Evolutionary conservation across 2,888 invertebrate genomes (phyloP).

Genomic region (Morinoia aosen): DNA sequence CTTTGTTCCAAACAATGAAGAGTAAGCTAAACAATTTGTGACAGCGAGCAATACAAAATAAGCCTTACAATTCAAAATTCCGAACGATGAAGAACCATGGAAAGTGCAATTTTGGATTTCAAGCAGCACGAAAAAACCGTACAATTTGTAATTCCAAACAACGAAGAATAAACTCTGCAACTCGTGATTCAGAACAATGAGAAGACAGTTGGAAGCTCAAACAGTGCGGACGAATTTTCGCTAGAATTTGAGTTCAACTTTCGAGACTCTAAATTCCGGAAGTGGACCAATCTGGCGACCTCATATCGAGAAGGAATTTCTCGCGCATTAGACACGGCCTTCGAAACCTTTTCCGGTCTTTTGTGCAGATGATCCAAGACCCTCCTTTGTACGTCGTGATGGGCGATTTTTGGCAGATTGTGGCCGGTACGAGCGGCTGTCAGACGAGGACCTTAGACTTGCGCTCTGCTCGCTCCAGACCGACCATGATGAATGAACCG

Average conservation of each 20-base stretch:
- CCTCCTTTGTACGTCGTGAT: slow-evolving; percentile 25
- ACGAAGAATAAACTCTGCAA: not conserved
- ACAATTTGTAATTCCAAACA: not conserved
- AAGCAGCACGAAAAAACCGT: not conserved
- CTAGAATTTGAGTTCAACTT: not conserved
- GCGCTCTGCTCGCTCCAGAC: not conserved
- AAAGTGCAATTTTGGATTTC: no score
- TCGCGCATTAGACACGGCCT: slow-evolving; percentile 36
- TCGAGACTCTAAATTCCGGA: not conserved
- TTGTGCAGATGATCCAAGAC: slow-evolving; percentile 35
- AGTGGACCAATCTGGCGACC: slow-evolving; percentile 32
- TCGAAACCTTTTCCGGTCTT: slow-evolving; percentile 43
- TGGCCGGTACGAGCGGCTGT: slow-evolving; percentile 1
- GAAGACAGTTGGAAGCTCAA: not conserved
- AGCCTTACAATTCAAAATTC: no score
- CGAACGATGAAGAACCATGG: no score
- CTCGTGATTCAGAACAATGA: not conserved
- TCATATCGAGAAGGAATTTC: slow-evolving; percentile 31
- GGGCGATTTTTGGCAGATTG: slow-evolving; percentile 46
- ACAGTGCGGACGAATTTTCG: not conserved
- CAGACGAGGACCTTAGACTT: not conserved
- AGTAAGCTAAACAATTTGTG: not conserved
- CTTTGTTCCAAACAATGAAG: not conserved
- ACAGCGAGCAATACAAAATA: not conserved
- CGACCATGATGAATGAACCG: not conserved